phyloP scores from a whole-genome alignment of 2,888 invertebrate genomes.

The Athalia cordata region DNA sequence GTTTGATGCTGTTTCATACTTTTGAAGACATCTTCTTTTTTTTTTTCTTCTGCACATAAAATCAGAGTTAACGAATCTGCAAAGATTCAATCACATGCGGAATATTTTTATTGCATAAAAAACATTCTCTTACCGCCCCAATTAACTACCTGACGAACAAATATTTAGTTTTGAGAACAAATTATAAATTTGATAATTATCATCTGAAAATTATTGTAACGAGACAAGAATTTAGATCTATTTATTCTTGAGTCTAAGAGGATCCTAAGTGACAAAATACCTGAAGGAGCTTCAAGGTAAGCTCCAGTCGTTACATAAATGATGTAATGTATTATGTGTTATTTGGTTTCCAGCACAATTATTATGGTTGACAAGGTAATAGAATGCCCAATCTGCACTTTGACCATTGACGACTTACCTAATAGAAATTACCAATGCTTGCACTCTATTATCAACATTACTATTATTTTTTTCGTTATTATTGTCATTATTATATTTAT shows the following conservation, averaged over 20 bases:
- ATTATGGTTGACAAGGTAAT: neutral
- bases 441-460: neutral
- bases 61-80: neutral
- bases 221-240: neutral
- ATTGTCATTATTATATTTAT: neutral
- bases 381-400: constrained; percentile 28
- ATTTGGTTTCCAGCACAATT: constrained; percentile 2
- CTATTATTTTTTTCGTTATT: neutral
- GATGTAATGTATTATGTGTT: neutral
- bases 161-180: neutral
- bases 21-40: neutral
- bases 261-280: constrained; percentile 30
- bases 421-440: neutral
- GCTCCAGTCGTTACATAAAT: constrained; percentile 30
- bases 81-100: no score
- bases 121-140: no score
- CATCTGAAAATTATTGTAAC: neutral
- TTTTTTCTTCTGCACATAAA: neutral
- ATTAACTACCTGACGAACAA: no score
- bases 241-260: constrained; percentile 16
- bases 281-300: constrained; percentile 40
- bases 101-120: no score
- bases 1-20: constrained; percentile 24
- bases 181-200: neutral
- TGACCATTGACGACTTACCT: neutral